phyloP scores from a whole-genome alignment of 2,888 invertebrate genomes.

The Tachina grossa region DNA sequence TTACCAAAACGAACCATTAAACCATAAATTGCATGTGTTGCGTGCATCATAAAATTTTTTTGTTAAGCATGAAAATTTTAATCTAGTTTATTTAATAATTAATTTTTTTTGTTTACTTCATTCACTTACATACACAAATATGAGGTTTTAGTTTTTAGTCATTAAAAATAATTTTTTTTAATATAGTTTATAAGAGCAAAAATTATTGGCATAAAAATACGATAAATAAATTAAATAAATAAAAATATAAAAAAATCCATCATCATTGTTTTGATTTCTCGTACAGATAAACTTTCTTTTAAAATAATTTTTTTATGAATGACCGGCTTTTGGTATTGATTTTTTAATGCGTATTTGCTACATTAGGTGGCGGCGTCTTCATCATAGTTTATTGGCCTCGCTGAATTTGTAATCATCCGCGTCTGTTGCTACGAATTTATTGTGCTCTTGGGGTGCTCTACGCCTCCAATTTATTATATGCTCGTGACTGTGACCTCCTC shows the following conservation, averaged over 20 bases:
- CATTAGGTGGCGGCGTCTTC: conserved; percentile 20
- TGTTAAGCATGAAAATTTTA: conserved; percentile 46
- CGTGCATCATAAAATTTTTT: conserved; percentile 38
- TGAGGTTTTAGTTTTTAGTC: conserved; percentile 54
- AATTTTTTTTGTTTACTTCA: conserved; percentile 19
- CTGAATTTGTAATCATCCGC: conserved; percentile 35
- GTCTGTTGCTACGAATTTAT: neutral
- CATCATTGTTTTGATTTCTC: conserved; percentile 1
- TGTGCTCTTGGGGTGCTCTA: conserved; percentile 76
- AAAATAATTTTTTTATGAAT: neutral
- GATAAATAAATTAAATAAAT: conserved; percentile 22
- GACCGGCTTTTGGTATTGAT: neutral
- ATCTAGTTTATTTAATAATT: conserved; percentile 58
- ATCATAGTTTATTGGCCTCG: conserved; percentile 35
- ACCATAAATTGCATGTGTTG: conserved; percentile 59
- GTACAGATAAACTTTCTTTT: conserved; percentile 20
- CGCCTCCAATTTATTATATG: conserved; percentile 83
- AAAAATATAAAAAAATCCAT: conserved; percentile 5
- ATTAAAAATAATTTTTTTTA: conserved; percentile 25
- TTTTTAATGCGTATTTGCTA: conserved; percentile 47
- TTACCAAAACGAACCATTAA: conserved; percentile 64
- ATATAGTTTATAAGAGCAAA: conserved; percentile 37
- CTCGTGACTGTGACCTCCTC: conserved; percentile 74
- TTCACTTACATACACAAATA: neutral
- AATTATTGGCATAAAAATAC: conserved; percentile 30